A percentile compares a stretch with the other conserved stretches of the same genome.
phyloP scores from a whole-genome alignment of 2,888 invertebrate genomes.

The Geophilus truncorum region DNA sequence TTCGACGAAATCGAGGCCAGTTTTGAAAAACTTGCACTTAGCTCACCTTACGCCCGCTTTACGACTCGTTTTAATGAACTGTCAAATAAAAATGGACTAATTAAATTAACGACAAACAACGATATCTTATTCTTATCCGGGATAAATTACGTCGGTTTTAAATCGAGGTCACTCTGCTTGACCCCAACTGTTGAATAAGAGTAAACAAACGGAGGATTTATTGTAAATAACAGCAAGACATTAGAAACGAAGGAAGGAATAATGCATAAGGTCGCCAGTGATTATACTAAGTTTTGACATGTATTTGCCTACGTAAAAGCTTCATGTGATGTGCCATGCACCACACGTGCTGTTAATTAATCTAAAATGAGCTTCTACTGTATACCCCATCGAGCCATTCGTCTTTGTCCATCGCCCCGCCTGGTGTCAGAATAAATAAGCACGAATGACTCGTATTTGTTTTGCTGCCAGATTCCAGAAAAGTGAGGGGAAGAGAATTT shows the following conservation, averaged over 20 bases:
- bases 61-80: neutral
- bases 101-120: neutral
- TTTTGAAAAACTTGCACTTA: too few species aligned
- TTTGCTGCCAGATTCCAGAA: neutral
- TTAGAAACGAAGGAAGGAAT: neutral
- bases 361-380: neutral
- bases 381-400: neutral
- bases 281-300: too few species aligned
- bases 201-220: neutral
- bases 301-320: too few species aligned
- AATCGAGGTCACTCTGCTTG: neutral
- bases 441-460: neutral
- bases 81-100: neutral
- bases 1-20: neutral
- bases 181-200: too few species aligned
- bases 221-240: too few species aligned
- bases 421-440: constrained; percentile 16
- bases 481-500: neutral
- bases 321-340: too few species aligned
- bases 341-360: constrained; percentile 2
- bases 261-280: too few species aligned
- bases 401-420: constrained; percentile 14
- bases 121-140: neutral
- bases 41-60: too few species aligned
- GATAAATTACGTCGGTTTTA: neutral